Evolutionary conservation across 2,888 invertebrate species (phyloP).

Genomic region (Rhabditoides inermis): DNA sequence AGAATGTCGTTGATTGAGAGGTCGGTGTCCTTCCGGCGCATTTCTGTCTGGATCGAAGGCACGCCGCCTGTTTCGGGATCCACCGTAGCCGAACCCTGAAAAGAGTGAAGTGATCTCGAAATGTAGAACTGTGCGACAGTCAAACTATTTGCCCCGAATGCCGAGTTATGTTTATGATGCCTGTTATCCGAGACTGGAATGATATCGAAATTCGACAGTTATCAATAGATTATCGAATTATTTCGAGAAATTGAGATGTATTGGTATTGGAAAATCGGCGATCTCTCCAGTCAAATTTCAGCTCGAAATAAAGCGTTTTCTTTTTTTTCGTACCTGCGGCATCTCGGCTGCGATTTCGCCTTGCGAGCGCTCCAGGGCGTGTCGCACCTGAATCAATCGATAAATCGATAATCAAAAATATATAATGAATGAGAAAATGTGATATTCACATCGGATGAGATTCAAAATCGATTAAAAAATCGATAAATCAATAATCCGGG

Average conservation of each 20-base stretch:
- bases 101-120: conserved; percentile 10
- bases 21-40: conserved; percentile 6
- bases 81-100: neutral
- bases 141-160: too few relatives aligned
- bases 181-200: too few relatives aligned
- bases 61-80: conserved; percentile 3
- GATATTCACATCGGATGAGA: neutral
- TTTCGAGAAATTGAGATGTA: too few relatives aligned
- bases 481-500: too few relatives aligned
- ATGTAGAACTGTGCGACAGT: too few relatives aligned
- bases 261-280: too few relatives aligned
- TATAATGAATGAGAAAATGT: conserved; percentile 3
- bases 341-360: neutral
- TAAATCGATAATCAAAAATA: neutral
- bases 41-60: too few relatives aligned
- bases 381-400: conserved; percentile 16
- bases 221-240: too few relatives aligned
- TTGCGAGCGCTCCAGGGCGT: conserved; percentile 18
- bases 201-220: too few relatives aligned
- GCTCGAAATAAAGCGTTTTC: neutral
- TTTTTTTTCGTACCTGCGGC: conserved; percentile 10
- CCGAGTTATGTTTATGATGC: too few relatives aligned
- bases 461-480: neutral
- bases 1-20: conserved; percentile 31
- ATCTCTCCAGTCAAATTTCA: too few relatives aligned